Percentiles rank a stretch among this genome's conserved stretches.
Evolutionary conservation across 2,888 invertebrate species (phyloP).

Genomic region (Tipula unca): DNA sequence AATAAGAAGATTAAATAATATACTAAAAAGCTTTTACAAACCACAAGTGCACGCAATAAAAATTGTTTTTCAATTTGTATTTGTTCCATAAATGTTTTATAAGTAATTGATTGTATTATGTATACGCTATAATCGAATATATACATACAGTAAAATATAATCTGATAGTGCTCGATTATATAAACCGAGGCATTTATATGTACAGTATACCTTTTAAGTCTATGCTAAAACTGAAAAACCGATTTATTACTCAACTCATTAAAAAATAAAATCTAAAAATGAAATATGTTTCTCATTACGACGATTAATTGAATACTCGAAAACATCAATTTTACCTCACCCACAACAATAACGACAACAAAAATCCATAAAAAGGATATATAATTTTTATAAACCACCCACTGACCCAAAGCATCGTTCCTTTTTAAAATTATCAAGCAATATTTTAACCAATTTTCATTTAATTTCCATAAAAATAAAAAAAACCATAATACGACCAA

Average conservation of each 20-base stretch:
- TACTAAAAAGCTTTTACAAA: not conserved
- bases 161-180: not conserved
- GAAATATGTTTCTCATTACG: not conserved
- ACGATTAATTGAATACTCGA: not conserved
- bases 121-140: not conserved
- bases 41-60: not conserved
- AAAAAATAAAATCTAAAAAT: not conserved
- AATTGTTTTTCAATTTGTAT: not conserved
- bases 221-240: not conserved
- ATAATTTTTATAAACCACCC: not conserved
- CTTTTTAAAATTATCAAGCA: not conserved
- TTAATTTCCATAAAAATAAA: not conserved
- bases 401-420: not conserved
- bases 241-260: not conserved
- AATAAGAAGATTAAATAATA: not conserved
- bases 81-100: not conserved
- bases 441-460: slow-evolving; percentile 8
- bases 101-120: not conserved
- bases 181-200: too few species aligned
- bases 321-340: not conserved
- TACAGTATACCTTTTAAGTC: not conserved
- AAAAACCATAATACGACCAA: not conserved
- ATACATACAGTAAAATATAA: not conserved
- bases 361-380: not conserved
- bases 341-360: not conserved